These are phyloP conservation scores for Tauraco erythrolophus DNA, from an alignment of 2,113 vertebrate genomes.

Conservation along the genomic window DNA sequence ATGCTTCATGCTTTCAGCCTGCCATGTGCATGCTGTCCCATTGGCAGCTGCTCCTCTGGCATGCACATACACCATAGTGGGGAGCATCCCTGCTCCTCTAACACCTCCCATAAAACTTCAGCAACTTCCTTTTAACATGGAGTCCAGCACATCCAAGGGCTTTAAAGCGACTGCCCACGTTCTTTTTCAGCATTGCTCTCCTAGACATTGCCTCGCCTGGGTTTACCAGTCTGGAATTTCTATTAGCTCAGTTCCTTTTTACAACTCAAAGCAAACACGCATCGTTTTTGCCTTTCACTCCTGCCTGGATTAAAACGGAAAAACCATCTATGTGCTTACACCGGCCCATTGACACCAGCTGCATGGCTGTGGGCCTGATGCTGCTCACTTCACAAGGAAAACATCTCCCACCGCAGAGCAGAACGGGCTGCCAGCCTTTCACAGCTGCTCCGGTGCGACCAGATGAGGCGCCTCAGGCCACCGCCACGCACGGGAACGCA, in stretches of 20 bases:
- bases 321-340: neutral
- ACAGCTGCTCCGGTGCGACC: neutral
- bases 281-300: neutral
- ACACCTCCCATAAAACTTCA: neutral
- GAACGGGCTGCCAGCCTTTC: neutral
- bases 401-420: neutral
- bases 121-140: neutral
- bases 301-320: neutral
- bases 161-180: neutral
- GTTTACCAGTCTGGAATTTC: neutral
- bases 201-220: neutral
- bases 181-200: neutral
- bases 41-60: neutral
- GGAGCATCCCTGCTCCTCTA: neutral
- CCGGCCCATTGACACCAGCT: neutral
- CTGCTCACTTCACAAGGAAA: neutral
- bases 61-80: neutral
- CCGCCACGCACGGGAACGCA: neutral
- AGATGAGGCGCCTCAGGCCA: neutral
- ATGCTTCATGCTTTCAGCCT: neutral
- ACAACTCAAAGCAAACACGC: neutral
- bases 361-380: neutral
- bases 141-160: accelerated
- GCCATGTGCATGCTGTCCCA: neutral
- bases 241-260: neutral